Evolutionary conservation across 2,888 invertebrate genomes (phyloP).

Genomic region (Frankliniella intonsa): DNA sequence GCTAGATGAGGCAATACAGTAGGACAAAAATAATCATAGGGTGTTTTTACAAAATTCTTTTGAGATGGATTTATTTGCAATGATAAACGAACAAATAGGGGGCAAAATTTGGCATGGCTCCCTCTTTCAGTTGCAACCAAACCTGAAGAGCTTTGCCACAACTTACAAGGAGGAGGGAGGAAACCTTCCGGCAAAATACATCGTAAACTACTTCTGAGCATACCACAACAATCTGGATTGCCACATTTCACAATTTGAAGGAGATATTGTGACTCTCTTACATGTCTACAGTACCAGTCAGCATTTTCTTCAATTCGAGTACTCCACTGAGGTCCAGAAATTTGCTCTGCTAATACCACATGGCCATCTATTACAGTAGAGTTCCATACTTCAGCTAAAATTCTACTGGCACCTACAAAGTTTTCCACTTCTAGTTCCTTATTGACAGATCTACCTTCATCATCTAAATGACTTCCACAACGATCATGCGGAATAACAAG

Average conservation of each 20-base stretch:
- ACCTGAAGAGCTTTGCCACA: constrained; percentile 29
- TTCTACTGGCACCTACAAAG: constrained; percentile 43
- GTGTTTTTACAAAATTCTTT: background rate
- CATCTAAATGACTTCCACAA: constrained; percentile 42
- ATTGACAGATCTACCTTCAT: constrained; percentile 40
- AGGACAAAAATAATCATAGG: constrained; percentile 33
- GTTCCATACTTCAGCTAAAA: constrained; percentile 43
- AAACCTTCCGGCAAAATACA: constrained; percentile 31
- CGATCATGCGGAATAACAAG: constrained; percentile 42
- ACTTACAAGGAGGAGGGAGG: constrained; percentile 31
- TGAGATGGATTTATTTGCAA: constrained; percentile 30
- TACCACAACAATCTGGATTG: constrained; percentile 32
- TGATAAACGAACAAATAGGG: constrained; percentile 31
- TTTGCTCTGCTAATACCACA: constrained; percentile 33
- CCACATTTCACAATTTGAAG: constrained; percentile 32
- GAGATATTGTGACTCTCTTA: constrained; percentile 33
- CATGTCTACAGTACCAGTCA: constrained; percentile 33
- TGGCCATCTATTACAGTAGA: constrained; percentile 40
- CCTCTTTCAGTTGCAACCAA: constrained; percentile 28
- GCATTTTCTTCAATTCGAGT: constrained; percentile 9
- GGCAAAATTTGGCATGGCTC: constrained; percentile 30
- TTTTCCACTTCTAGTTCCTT: constrained; percentile 42
- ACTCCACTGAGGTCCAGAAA: constrained; percentile 28
- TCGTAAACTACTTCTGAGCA: constrained; percentile 30
- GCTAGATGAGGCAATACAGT: constrained; percentile 7